Percentiles rank a stretch among this genome's conserved stretches.
Evolutionary conservation across 2,888 invertebrate species (phyloP).

Genomic region (Melieria omissa): DNA sequence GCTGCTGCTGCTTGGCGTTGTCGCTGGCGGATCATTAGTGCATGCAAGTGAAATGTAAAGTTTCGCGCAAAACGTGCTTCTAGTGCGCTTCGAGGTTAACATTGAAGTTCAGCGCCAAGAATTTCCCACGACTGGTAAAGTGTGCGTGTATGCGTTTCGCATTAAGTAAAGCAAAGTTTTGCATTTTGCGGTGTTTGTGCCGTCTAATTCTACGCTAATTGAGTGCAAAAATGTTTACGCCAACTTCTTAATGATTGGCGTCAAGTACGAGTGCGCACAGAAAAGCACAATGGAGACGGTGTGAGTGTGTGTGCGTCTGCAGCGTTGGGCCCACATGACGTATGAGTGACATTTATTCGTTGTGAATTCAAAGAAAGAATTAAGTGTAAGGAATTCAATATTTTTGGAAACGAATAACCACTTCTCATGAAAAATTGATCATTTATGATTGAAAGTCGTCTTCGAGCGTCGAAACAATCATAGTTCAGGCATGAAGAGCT

Average conservation of each 20-base stretch:
- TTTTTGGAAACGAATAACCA: too few relatives aligned
- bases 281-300: neutral
- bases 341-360: neutral
- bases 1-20: constrained; percentile 5
- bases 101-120: neutral
- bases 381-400: too few relatives aligned
- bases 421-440: too few relatives aligned
- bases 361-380: neutral
- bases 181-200: neutral
- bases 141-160: neutral
- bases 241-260: neutral
- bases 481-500: too few relatives aligned
- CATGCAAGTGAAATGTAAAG: constrained; percentile 30
- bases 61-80: constrained; percentile 1
- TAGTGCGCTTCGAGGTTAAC: neutral
- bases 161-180: neutral
- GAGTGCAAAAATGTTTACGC: neutral
- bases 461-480: too few relatives aligned
- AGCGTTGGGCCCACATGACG: neutral
- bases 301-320: too few relatives aligned
- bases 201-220: neutral
- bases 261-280: too few relatives aligned
- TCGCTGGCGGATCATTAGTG: neutral
- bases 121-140: neutral
- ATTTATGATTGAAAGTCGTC: too few relatives aligned